Percentiles rank a stretch among this genome's conserved stretches.
These are phyloP conservation scores for Xenops minutus DNA, from an alignment of 2,797 vertebrate species.

Conservation along the genomic window DNA sequence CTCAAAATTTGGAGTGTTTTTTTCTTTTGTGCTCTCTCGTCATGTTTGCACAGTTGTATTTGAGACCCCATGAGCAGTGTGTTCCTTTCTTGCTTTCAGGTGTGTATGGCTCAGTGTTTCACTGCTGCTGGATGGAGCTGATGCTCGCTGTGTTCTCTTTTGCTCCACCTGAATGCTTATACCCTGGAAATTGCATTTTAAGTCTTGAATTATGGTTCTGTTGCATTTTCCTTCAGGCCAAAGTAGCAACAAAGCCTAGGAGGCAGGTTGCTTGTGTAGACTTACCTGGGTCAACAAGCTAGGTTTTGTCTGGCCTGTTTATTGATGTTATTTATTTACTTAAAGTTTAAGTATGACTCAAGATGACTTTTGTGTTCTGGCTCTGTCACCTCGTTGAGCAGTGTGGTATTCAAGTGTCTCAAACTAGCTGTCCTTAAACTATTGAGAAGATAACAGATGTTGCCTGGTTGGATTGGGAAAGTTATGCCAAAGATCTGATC, in stretches of 20 bases:
- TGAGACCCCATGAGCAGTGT: accelerated
- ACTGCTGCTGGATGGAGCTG: not conserved
- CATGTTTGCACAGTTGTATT: not conserved
- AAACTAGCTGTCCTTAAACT: not conserved
- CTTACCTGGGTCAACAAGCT: not conserved
- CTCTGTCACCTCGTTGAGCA: not conserved
- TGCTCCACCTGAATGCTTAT: not conserved
- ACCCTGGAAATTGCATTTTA: not conserved
- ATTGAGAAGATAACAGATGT: not conserved
- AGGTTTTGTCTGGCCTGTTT: not conserved
- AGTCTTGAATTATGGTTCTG: not conserved
- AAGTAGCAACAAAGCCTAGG: not conserved
- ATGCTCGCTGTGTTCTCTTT: not conserved
- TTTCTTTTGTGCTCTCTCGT: not conserved
- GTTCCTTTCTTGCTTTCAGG: accelerated
- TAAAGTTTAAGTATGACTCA: not conserved
- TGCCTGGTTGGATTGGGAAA: not conserved
- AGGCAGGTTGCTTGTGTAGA: not conserved
- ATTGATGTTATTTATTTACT: not conserved
- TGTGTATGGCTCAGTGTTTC: not conserved
- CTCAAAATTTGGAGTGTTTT: not conserved
- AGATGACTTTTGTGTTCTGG: not conserved
- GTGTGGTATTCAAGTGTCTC: not conserved
- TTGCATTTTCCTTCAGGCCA: not conserved
- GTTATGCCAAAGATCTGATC: not conserved